These are phyloP conservation scores for Leptinotarsa texana DNA, from an alignment of 1,140 invertebrate species.

Conservation along the genomic window DNA sequence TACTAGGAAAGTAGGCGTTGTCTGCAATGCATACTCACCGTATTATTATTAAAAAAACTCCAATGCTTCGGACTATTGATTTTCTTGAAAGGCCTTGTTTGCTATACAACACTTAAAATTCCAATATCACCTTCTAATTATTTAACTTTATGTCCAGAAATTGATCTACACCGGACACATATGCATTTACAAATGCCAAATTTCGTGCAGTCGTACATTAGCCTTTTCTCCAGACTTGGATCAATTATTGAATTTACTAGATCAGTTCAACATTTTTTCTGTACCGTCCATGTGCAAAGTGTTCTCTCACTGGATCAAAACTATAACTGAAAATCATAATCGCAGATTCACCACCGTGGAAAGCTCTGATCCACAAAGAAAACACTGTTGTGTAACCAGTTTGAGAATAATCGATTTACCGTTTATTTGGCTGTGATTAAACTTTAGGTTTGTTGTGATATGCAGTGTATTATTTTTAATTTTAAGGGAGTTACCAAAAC, in stretches of 20 bases:
- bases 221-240: too few species aligned
- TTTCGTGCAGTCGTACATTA: too few species aligned
- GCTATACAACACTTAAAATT: too few species aligned
- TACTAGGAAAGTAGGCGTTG: too few species aligned
- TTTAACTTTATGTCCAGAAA: neutral
- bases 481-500: constrained; percentile 44
- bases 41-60: too few species aligned
- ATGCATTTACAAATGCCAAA: too few species aligned
- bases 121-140: constrained; percentile 14
- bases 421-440: constrained; percentile 47
- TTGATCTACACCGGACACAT: neutral
- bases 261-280: neutral
- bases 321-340: neutral
- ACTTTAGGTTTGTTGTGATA: constrained; percentile 45
- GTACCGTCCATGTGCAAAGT: constrained; percentile 34
- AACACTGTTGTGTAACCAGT: constrained; percentile 31
- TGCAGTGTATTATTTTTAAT: constrained; percentile 41
- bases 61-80: too few species aligned
- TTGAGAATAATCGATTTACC: constrained; percentile 35
- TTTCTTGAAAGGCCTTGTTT: too few species aligned
- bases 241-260: neutral
- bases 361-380: neutral
- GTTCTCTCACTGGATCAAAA: neutral
- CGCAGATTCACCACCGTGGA: neutral
- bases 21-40: too few species aligned